Base-by-base conservation (phyloP, 35 echinoderm and acorn worm genomes). In the Apostichopus parvimensis region DNA sequence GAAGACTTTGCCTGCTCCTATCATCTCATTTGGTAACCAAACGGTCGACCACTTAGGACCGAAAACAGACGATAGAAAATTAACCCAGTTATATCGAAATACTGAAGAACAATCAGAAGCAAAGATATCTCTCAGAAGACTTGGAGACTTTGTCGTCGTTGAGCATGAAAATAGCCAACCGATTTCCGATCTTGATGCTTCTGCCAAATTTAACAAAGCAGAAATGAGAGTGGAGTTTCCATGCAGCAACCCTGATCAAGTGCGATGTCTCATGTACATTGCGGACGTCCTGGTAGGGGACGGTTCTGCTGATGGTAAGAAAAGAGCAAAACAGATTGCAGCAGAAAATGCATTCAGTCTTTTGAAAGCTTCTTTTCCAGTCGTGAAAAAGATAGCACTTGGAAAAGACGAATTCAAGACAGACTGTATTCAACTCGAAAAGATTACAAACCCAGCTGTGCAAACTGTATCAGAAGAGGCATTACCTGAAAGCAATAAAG, bases 401-500 rank as follows among this genome's bases (percentile, higher is more conserved):
- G 23, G 22, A 15, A 9, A 26, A 34, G 72, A 52, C 7, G 61
- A 66, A 24, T 52, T 53, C 15, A 34, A 73, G 54, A 26, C 22
- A 6, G 86, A 72, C 25, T 18, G n/a, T 9, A 54, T 52, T 4
- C 28, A 71, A n/a, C 34, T 26, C 4, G 15, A 88, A 8, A 88
- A n/a, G 62, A 73, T 66, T 23, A 17, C n/a, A 59, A 71, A 26
- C 6, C 59, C 13, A 23, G 56, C 1, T 6, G 57, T 9, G 6
- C 10, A 17, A 12, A 6, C n/a, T 13, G 64, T 17, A 9, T 28
- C 57, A 13, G 45, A 54, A 0, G 8, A 71, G 13, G 86, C 23
- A 88, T 34, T 88, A 73, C 57, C 86, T 10, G 86, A 68, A 52
- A 68, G 68, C 25, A 88, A 88, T 54, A 26, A 54, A 8, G 86